These are phyloP conservation scores for Torymus texanus DNA, from an alignment of 2,888 invertebrate species.

Conservation along the genomic window DNA sequence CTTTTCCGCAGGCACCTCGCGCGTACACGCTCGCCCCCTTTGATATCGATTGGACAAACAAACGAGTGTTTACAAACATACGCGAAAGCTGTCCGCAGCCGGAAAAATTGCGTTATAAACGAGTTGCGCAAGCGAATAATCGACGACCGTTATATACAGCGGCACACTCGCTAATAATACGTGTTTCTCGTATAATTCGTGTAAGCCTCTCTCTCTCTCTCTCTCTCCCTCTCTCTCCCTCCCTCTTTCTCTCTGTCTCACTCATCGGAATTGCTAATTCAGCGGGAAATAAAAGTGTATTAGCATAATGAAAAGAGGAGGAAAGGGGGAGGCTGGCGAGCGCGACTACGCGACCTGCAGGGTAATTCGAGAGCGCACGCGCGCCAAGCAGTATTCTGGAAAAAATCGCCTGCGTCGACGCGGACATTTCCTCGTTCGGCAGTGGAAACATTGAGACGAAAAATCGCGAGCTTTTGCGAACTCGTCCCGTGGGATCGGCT, in stretches of 20 bases:
- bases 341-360: not conserved
- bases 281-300: constrained; percentile 18
- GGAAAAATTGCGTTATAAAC: too few species aligned
- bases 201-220: not conserved
- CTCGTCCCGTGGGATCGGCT: constrained; percentile 55
- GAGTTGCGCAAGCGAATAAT: not conserved
- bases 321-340: not conserved
- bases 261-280: constrained; percentile 49
- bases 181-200: constrained; percentile 33
- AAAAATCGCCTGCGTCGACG: not conserved
- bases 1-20: too few species aligned
- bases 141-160: not conserved
- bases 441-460: constrained; percentile 8
- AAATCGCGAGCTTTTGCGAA: constrained; percentile 35
- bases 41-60: too few species aligned
- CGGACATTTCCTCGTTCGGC: constrained; percentile 23
- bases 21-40: too few species aligned
- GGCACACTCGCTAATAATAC: not conserved
- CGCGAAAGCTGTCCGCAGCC: not conserved
- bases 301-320: constrained; percentile 46
- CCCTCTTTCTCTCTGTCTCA: not conserved
- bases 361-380: constrained; percentile 27
- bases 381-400: not conserved
- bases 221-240: too few species aligned
- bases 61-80: not conserved